Evolutionary conservation across 1,140 invertebrate genomes (phyloP).

Genomic region (Neodiprion pinetum): DNA sequence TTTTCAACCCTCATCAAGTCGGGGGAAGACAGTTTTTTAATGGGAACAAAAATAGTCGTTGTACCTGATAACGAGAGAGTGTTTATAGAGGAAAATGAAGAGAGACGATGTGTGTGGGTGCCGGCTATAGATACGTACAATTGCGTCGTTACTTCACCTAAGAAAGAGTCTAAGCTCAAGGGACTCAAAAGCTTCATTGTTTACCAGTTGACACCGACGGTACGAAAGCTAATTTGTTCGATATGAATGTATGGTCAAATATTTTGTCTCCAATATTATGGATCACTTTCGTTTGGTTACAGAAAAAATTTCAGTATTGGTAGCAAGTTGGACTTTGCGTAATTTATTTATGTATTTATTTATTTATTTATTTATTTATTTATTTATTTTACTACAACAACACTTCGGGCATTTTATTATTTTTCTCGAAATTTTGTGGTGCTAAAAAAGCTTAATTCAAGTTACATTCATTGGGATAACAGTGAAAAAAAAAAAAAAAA

Average conservation of each 20-base stretch:
- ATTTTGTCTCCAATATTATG: neutral
- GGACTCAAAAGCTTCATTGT: conserved; percentile 97
- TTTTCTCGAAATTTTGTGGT: conserved; percentile 15
- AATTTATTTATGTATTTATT: conserved; percentile 9
- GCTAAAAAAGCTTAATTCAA: neutral
- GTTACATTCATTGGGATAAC: conserved; percentile 20
- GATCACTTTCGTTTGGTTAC: neutral
- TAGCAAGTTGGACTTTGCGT: neutral
- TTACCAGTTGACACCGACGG: conserved; percentile 93
- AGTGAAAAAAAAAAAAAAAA: conserved; percentile 10
- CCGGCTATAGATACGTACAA: conserved; percentile 75
- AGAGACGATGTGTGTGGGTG: conserved; percentile 77
- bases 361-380: no score
- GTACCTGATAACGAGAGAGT: conserved; percentile 81
- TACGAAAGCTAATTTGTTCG: conserved; percentile 52
- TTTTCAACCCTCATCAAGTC: conserved; percentile 94
- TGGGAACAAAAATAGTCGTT: conserved; percentile 76
- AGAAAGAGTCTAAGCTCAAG: conserved; percentile 96
- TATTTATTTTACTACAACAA: neutral
- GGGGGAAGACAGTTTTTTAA: conserved; percentile 90
- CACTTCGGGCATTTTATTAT: neutral
- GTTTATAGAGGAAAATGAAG: conserved; percentile 72
- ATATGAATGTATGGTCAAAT: neutral
- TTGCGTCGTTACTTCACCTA: conserved; percentile 91
- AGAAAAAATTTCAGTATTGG: no score